Evolutionary conservation across 1,140 invertebrate species (phyloP).

Genomic region (Sycophila sp.): DNA sequence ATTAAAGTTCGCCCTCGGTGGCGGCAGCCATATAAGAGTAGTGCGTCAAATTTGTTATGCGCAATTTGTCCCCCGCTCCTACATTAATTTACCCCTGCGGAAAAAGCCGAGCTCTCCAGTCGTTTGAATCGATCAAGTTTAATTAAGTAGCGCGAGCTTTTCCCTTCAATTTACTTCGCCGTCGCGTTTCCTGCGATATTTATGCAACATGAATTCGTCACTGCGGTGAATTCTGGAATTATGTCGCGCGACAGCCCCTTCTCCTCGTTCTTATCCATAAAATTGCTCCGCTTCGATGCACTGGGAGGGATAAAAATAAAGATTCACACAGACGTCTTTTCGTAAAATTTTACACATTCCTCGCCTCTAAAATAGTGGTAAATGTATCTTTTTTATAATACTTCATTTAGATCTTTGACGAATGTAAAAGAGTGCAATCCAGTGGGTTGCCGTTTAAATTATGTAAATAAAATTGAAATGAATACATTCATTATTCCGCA

Average conservation of each 20-base stretch:
- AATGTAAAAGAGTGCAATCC: no score
- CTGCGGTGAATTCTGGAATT: background rate
- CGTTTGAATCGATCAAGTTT: slow-evolving; percentile 37
- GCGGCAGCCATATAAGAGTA: background rate
- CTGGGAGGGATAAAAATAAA: no score
- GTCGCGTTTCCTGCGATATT: slow-evolving; percentile 10
- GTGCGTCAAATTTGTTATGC: slow-evolving; percentile 27
- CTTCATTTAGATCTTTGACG: no score
- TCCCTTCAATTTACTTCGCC: slow-evolving; percentile 15
- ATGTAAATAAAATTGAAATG: no score
- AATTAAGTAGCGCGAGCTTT: slow-evolving; percentile 35
- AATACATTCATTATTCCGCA: no score
- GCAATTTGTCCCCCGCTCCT: slow-evolving; percentile 24
- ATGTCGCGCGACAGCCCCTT: background rate
- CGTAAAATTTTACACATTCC: no score
- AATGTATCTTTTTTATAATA: no score
- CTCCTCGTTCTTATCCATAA: no score
- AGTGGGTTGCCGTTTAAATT: no score
- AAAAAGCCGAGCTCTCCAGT: background rate
- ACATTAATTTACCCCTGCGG: slow-evolving; percentile 17
- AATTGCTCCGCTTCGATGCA: no score
- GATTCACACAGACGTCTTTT: no score
- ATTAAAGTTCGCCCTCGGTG: slow-evolving; percentile 2
- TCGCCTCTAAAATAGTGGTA: no score
- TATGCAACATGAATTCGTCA: slow-evolving; percentile 17